phyloP scores from a whole-genome alignment of 2,888 invertebrate species.

The Clitarchus hookeri region DNA sequence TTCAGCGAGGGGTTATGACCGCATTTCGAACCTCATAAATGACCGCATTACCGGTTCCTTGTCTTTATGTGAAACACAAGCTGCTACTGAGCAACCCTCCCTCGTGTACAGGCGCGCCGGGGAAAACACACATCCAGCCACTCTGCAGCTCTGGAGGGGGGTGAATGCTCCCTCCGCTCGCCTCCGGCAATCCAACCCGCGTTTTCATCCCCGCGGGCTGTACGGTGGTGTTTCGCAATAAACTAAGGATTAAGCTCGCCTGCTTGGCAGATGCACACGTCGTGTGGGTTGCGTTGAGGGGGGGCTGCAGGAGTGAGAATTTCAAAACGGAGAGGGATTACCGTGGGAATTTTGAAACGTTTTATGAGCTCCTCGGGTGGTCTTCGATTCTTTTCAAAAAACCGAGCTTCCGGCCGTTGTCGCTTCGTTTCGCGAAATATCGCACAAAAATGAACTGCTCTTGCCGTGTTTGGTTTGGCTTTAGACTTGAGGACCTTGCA shows the following conservation, averaged over 20 bases:
- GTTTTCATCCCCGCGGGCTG: not conserved
- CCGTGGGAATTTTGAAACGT: not conserved
- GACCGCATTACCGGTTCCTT: slow-evolving; percentile 10
- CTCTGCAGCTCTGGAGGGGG: no score
- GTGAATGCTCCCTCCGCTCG: no score
- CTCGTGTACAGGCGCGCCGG: no score
- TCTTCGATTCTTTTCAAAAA: not conserved
- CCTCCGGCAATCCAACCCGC: no score
- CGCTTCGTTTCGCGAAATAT: not conserved
- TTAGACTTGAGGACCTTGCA: not conserved
- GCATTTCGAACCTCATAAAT: slow-evolving; percentile 14
- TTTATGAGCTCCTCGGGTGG: not conserved
- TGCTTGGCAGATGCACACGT: not conserved
- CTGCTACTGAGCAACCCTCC: not conserved
- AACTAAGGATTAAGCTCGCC: not conserved
- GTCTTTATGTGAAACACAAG: slow-evolving; percentile 14
- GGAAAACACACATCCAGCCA: no score
- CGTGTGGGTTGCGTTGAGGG: not conserved
- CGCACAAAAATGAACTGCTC: not conserved
- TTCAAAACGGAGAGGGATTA: slow-evolving; percentile 3
- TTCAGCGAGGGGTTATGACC: slow-evolving; percentile 2
- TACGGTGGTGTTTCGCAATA: slow-evolving; percentile 1
- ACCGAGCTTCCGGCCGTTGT: not conserved
- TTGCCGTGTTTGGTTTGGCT: not conserved
- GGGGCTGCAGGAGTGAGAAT: not conserved